Evolutionary conservation across 2,888 invertebrate genomes (phyloP).

Genomic region (Amphipyra berbera): DNA sequence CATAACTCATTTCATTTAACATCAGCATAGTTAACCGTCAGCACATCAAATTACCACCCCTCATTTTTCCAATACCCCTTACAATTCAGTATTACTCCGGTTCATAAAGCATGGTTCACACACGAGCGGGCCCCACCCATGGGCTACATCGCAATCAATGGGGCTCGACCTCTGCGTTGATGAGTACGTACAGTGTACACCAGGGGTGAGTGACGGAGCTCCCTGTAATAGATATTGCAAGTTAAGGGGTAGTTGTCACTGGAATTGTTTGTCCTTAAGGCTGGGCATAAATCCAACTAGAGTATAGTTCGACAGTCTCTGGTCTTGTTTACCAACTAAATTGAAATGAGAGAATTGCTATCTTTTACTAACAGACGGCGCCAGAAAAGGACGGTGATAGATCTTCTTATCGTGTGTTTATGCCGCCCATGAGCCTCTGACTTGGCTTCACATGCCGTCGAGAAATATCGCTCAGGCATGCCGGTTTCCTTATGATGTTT

Average conservation of each 20-base stretch:
- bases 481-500: too few species aligned
- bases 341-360: too few species aligned
- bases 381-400: too few species aligned
- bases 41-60: neutral
- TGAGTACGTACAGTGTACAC: conserved; percentile 23
- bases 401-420: too few species aligned
- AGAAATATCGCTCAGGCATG: too few species aligned
- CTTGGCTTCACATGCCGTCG: too few species aligned
- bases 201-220: conserved; percentile 23
- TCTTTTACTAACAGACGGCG: too few species aligned
- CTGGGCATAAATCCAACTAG: too few species aligned
- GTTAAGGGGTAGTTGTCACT: conserved; percentile 13
- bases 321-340: too few species aligned
- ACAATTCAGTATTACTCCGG: conserved; percentile 23
- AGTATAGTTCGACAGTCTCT: too few species aligned
- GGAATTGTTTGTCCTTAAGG: neutral
- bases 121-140: conserved; percentile 22
- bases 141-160: conserved; percentile 47
- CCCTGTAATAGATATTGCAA: conserved; percentile 41
- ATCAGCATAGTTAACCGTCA: conserved; percentile 6
- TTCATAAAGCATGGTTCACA: conserved; percentile 44
- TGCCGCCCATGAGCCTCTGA: too few species aligned
- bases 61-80: conserved; percentile 37
- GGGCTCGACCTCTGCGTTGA: conserved; percentile 31
- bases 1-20: neutral